Percentiles rank a stretch among this genome's conserved stretches.
phyloP scores from a whole-genome alignment of 1,140 invertebrate genomes.

The Eurytemora carolleeae region DNA sequence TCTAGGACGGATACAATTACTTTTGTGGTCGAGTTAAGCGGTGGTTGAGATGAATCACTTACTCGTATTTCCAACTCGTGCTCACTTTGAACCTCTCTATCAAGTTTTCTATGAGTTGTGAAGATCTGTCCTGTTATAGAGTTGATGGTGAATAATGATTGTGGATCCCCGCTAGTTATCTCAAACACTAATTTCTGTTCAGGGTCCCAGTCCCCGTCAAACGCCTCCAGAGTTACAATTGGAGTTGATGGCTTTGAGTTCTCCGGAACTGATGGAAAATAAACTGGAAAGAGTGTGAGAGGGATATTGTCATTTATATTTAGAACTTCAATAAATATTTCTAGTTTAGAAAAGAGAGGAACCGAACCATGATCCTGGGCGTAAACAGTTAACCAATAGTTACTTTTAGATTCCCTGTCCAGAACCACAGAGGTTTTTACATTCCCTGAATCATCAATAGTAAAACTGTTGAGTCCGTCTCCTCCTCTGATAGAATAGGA shows the following conservation, averaged over 20 bases:
- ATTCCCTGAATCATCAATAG: slow-evolving; percentile 69
- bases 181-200: slow-evolving; percentile 19
- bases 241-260: slow-evolving; percentile 27
- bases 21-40: slow-evolving; percentile 46
- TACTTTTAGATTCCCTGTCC: slow-evolving; percentile 61
- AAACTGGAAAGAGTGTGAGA: slow-evolving; percentile 23
- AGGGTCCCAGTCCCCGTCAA: slow-evolving; percentile 29
- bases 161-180: slow-evolving; percentile 31
- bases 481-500: slow-evolving; percentile 70
- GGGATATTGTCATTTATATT: slow-evolving; percentile 83
- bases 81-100: slow-evolving; percentile 52
- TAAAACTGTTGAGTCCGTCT: slow-evolving; percentile 70
- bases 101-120: slow-evolving; percentile 56
- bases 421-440: slow-evolving; percentile 59
- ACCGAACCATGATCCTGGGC: slow-evolving; percentile 55
- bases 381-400: slow-evolving; percentile 82
- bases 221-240: slow-evolving; percentile 29
- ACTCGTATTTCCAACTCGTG: slow-evolving; percentile 50
- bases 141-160: slow-evolving; percentile 32
- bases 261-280: slow-evolving; percentile 22
- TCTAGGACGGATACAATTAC: slow-evolving; percentile 49
- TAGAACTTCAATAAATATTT: slow-evolving; percentile 67
- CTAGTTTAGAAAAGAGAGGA: slow-evolving; percentile 54
- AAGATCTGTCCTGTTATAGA: slow-evolving; percentile 47
- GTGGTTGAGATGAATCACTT: slow-evolving; percentile 50